These are phyloP conservation scores for Entomyzon cyanotis DNA, from an alignment of 2,113 vertebrate species.

Conservation along the genomic window DNA sequence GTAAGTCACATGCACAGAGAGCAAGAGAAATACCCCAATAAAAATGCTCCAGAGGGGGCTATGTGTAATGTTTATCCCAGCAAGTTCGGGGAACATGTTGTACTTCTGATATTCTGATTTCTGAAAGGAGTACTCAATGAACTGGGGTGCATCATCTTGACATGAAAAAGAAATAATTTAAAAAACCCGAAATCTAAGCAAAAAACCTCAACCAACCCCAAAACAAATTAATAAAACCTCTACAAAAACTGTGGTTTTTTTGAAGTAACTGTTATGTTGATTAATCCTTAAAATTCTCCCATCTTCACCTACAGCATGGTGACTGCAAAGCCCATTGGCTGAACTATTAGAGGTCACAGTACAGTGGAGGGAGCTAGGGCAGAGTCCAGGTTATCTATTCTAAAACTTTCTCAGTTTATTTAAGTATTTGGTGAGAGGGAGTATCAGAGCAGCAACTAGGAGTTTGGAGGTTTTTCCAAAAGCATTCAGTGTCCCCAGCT, in stretches of 20 bases:
- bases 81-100: neutral
- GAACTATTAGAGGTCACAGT: neutral
- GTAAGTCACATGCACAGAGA: neutral
- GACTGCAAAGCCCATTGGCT: neutral
- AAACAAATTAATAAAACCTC: neutral
- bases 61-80: neutral
- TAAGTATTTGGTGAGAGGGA: neutral
- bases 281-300: neutral
- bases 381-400: neutral
- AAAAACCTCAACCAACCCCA: neutral
- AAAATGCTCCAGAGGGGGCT: neutral
- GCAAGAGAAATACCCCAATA: neutral
- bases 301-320: neutral
- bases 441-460: neutral
- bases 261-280: neutral
- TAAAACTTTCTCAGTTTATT: neutral
- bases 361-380: neutral
- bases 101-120: neutral
- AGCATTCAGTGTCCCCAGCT: accelerated
- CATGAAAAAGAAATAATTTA: neutral
- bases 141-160: neutral
- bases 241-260: neutral
- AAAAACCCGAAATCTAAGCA: neutral
- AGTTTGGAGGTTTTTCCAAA: neutral
- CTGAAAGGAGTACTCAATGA: neutral